phyloP scores from a whole-genome alignment of 1,140 invertebrate genomes.

The Drosophila murphyi region DNA sequence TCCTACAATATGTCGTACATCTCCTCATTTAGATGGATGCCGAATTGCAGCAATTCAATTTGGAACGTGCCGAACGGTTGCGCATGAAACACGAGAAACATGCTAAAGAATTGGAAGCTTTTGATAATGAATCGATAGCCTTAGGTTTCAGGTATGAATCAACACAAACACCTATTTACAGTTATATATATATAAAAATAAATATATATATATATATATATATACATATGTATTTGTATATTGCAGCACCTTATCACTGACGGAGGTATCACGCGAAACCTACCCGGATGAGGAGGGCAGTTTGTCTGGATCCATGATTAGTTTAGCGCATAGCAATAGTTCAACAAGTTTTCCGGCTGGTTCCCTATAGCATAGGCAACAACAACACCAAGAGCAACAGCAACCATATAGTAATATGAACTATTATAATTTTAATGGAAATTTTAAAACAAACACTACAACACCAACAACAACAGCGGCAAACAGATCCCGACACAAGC shows the following conservation, averaged over 20 bases:
- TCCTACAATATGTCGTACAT: constrained; percentile 8
- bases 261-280: constrained; percentile 93
- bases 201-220: not conserved
- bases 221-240: constrained; percentile 19
- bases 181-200: not conserved
- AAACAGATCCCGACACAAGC: constrained; percentile 49
- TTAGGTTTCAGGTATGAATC: constrained; percentile 93
- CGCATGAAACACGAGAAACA: constrained; percentile 94
- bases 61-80: constrained; percentile 95
- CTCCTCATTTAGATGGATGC: constrained; percentile 92
- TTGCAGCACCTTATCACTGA: constrained; percentile 93
- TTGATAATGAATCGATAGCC: constrained; percentile 96
- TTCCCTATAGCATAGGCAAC: constrained; percentile 88
- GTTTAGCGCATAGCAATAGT: constrained; percentile 96
- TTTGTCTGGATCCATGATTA: constrained; percentile 96
- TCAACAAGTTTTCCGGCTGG: constrained; percentile 94
- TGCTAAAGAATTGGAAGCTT: constrained; percentile 94
- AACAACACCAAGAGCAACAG: constrained; percentile 46
- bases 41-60: constrained; percentile 95
- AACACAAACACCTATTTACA: not conserved
- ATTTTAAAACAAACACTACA: constrained; percentile 73
- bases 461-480: constrained; percentile 49
- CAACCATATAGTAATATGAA: constrained; percentile 72
- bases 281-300: constrained; percentile 95
- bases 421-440: constrained; percentile 80